Evolutionary conservation across 2,113 vertebrate species (phyloP).

Genomic region (Rhynchomys soricoides): DNA sequence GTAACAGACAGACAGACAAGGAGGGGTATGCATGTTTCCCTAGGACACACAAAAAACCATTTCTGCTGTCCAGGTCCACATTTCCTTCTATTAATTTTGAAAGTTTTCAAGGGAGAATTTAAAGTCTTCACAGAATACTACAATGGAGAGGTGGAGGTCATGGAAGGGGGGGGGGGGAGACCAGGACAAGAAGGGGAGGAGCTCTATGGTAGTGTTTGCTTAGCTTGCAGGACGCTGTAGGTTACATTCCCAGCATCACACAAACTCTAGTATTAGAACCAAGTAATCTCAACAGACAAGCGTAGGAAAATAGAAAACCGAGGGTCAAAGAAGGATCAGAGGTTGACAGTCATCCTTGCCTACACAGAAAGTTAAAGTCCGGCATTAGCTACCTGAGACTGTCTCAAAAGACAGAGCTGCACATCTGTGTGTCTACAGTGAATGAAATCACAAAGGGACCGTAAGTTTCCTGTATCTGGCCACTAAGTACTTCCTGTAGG

Average conservation of each 20-base stretch:
- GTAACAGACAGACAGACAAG: neutral
- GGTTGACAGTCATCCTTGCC: neutral
- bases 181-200: neutral
- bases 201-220: neutral
- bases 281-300: no score
- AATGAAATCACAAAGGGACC: neutral
- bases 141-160: neutral
- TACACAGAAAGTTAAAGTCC: neutral
- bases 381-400: neutral
- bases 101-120: neutral
- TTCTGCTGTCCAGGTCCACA: neutral
- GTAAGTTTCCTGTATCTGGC: conserved; percentile 2
- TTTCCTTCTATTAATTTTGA: neutral
- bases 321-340: neutral
- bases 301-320: no score
- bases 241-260: neutral
- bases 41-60: neutral
- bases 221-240: neutral
- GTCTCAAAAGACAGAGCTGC: neutral
- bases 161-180: neutral
- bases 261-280: no score
- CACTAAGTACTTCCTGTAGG: neutral
- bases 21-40: neutral
- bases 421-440: neutral
- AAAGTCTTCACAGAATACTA: neutral